Conservation (phyloP, 2,888 invertebrate species). For the Hetaerina titia region DNA sequence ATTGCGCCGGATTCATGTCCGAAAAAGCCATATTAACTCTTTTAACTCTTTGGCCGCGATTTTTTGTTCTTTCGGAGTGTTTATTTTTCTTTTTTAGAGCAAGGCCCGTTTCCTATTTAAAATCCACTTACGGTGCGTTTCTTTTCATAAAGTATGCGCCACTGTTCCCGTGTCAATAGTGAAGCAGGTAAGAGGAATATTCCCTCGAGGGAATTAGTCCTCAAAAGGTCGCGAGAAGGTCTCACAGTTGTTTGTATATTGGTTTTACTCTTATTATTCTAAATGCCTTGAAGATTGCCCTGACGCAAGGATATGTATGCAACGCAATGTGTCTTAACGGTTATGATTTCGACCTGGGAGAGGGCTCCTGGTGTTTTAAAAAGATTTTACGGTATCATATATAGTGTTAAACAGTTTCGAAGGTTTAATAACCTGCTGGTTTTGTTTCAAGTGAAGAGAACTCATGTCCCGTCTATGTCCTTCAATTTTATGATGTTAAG, state of each 20-base stretch:
- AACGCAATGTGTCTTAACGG: neutral
- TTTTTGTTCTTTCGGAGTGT: neutral
- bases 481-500: too few species aligned
- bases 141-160: neutral
- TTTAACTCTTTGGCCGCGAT: neutral
- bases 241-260: too few species aligned
- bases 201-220: neutral
- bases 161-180: neutral
- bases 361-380: neutral
- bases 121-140: neutral
- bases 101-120: neutral
- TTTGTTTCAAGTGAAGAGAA: too few species aligned
- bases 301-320: neutral
- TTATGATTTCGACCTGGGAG: neutral
- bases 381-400: neutral
- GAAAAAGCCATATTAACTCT: constrained; percentile 10
- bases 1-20: constrained; percentile 9
- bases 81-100: neutral
- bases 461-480: too few species aligned
- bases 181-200: neutral
- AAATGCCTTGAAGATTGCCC: neutral
- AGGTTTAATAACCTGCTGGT: neutral
- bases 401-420: too few species aligned
- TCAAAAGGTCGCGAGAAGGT: neutral
- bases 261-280: neutral